phyloP scores from a whole-genome alignment of 2,113 vertebrate genomes.

The Garra rufa region DNA sequence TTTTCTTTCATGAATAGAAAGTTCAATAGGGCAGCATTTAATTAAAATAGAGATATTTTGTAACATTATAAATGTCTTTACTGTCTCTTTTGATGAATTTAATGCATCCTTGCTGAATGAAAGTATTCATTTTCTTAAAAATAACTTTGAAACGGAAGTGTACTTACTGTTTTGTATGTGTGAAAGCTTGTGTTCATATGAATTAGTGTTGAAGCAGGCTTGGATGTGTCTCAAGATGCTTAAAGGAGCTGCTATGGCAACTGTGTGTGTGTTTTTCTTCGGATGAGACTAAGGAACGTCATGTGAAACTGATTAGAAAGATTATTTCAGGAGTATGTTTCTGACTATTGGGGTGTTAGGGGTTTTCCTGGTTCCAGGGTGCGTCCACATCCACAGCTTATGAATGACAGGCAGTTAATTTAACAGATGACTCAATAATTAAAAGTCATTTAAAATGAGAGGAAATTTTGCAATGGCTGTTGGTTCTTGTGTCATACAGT shows the following conservation, averaged over 20 bases:
- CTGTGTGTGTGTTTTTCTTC: slow-evolving; percentile 27
- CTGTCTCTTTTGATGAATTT: background rate
- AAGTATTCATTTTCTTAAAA: background rate
- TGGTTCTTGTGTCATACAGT: background rate
- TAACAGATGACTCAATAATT: slow-evolving; percentile 9
- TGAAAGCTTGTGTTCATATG: background rate
- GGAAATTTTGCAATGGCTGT: slow-evolving; percentile 42
- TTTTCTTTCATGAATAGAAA: no score
- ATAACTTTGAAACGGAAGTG: background rate
- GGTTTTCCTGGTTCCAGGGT: slow-evolving; percentile 35
- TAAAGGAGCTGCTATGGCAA: slow-evolving; percentile 33
- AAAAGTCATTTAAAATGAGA: background rate
- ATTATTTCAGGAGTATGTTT: slow-evolving; percentile 20
- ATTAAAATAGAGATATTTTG: background rate
- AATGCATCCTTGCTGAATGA: background rate
- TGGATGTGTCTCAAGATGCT: slow-evolving; percentile 27
- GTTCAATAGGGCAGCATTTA: background rate
- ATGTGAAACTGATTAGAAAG: slow-evolving; percentile 42
- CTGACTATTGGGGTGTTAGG: background rate
- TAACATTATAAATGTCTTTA: background rate
- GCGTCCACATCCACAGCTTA: slow-evolving; percentile 1
- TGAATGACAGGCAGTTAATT: slow-evolving; percentile 12
- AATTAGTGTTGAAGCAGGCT: slow-evolving; percentile 2
- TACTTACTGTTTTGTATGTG: background rate
- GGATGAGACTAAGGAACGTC: slow-evolving; percentile 35